These are phyloP conservation scores for Argentina silus DNA, from an alignment of 2,797 vertebrate species.

Conservation along the genomic window DNA sequence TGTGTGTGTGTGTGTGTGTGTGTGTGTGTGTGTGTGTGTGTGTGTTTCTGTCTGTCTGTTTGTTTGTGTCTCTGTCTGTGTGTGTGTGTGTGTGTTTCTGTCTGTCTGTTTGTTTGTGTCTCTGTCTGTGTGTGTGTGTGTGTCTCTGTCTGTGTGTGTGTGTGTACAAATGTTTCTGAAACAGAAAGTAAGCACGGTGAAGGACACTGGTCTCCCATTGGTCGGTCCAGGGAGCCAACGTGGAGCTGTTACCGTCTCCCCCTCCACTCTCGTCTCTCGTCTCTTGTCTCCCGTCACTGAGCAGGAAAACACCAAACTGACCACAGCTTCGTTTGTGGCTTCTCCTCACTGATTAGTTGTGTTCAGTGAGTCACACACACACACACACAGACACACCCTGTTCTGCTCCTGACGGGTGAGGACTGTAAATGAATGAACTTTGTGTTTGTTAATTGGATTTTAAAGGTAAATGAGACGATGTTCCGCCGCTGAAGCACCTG, in stretches of 20 bases:
- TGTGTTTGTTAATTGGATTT: slow-evolving; percentile 3
- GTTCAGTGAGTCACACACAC: neutral
- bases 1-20: too few relatives aligned
- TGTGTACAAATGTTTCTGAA: neutral
- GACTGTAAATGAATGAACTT: neutral
- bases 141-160: neutral
- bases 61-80: neutral
- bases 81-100: too few relatives aligned
- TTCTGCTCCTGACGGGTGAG: neutral
- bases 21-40: neutral
- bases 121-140: too few relatives aligned
- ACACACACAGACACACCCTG: neutral
- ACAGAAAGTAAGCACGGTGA: slow-evolving; percentile 9
- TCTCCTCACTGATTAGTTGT: neutral
- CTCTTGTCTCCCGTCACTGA: neutral
- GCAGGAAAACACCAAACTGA: neutral
- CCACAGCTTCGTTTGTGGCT: neutral
- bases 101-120: too few relatives aligned
- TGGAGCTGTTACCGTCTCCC: neutral
- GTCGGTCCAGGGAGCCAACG: neutral
- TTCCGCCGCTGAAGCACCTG: neutral
- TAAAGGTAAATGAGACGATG: neutral
- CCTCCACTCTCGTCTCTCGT: neutral
- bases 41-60: neutral
- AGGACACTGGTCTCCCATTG: slow-evolving; percentile 12